Evolutionary conservation across 2,888 invertebrate genomes (phyloP).

Genomic region (Andrena bicolor): DNA sequence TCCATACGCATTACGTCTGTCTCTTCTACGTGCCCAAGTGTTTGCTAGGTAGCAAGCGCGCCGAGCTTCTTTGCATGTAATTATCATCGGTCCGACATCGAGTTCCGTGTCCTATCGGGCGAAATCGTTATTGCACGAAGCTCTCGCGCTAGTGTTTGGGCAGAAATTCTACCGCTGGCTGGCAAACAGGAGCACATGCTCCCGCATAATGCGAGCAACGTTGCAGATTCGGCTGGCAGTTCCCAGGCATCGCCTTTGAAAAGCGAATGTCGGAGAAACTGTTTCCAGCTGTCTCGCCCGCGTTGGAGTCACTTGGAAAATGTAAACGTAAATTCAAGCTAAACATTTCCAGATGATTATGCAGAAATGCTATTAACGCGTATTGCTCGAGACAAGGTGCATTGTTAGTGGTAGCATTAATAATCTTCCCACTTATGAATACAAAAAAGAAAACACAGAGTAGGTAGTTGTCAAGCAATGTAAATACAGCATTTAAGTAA

Average conservation of each 20-base stretch:
- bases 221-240: not conserved
- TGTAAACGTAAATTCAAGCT: not conserved
- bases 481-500: no score
- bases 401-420: not conserved
- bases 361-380: not conserved
- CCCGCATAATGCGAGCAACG: constrained; percentile 18
- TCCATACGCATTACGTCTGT: constrained; percentile 70
- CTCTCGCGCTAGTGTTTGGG: constrained; percentile 3
- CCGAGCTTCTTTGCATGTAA: constrained; percentile 59
- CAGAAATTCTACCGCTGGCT: constrained; percentile 1
- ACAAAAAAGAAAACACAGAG: not conserved
- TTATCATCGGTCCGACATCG: constrained; percentile 58
- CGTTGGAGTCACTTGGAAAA: not conserved
- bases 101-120: constrained; percentile 39
- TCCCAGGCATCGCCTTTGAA: no score
- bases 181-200: constrained; percentile 10
- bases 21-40: constrained; percentile 56
- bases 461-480: no score
- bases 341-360: not conserved
- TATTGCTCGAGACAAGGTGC: not conserved
- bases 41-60: constrained; percentile 42
- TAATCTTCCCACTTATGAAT: not conserved
- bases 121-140: constrained; percentile 17
- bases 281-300: not conserved
- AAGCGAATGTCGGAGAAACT: not conserved